Percentiles rank a stretch among this genome's conserved stretches.
phyloP scores from a whole-genome alignment of 2,888 invertebrate genomes.

The Mylabris sibirica region DNA sequence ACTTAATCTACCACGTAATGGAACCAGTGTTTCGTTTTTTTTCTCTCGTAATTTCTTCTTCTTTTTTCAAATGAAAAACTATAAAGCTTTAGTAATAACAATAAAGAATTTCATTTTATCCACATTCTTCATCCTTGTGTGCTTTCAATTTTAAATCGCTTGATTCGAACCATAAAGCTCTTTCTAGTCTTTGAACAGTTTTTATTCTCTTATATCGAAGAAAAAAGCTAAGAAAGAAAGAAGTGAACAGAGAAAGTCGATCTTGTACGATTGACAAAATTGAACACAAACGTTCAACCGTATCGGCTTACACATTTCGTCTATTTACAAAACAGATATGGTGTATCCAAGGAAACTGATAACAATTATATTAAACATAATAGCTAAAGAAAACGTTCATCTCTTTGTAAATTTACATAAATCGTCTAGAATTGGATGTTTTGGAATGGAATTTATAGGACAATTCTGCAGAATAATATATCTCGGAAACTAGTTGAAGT shows the following conservation, averaged over 20 bases:
- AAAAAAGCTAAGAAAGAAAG: constrained; percentile 35
- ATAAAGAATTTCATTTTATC: constrained; percentile 43
- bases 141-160: constrained; percentile 42
- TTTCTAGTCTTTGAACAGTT: constrained; percentile 38
- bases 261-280: constrained; percentile 38
- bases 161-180: constrained; percentile 37
- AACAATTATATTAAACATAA: background rate
- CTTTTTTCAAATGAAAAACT: constrained; percentile 26
- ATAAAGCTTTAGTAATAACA: constrained; percentile 36
- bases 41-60: constrained; percentile 11
- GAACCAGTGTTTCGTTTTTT: constrained; percentile 30
- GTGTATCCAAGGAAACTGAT: background rate
- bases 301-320: constrained; percentile 19
- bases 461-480: background rate
- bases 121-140: constrained; percentile 41
- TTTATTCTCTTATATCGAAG: constrained; percentile 29
- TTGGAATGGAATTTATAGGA: background rate
- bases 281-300: constrained; percentile 26
- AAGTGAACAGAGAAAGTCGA: constrained; percentile 38
- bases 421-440: background rate
- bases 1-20: constrained; percentile 38
- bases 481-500: background rate
- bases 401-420: background rate
- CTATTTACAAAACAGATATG: constrained; percentile 13
- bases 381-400: background rate